Base-by-base conservation (phyloP, 2,797 vertebrate genomes). In the Morus bassanus region DNA sequence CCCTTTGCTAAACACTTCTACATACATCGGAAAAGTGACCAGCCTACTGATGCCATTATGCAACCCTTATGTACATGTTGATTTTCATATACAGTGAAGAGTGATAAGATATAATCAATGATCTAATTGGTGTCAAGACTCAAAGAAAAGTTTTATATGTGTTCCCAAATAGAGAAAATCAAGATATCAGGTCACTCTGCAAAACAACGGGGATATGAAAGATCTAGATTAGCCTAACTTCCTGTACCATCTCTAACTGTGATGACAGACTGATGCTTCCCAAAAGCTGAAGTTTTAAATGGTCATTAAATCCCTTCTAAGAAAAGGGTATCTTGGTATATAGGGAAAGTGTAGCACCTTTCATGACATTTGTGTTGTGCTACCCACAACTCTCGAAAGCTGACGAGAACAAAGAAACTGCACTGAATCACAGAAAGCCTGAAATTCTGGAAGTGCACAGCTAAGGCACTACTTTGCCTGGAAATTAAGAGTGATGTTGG, bases 1-100 rank as follows among this genome's bases (percentile, higher is more conserved):
- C 51, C 93, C 86, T 92, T 95, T 87, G 63, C 83, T 79, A 91
- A 93, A 83, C 90, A 91, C 50, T 95, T 94, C 45, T 72, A 25
- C 37, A 67, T 48, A 74, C 51, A 53, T 35, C 3, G 3, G 64
- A 56, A 68, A 74, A 88, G 22, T 31, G 21, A 84, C 64, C 61
- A 60, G 68, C 54, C 85, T 64, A n/a, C 51, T 41, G 48, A 76
- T 67, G 72, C 53, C 69, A 48, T 85, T 83, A 67, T 17, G 39
- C 64, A 94, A 65, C 31, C 21, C 28, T 67, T 67, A 75, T 2
- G 17, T 43, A 91, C 6, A 35, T 45, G n/a, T 27, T 64, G 22
- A 64, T 90, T 84, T 89, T 60, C 67, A 64, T 30, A 74, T 2
- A 33, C 53, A 61, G 48, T 11, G 13, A 82, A 63, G 45, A 13